These are phyloP conservation scores for Heliconius charithonia DNA, from an alignment of 2,888 invertebrate species.

Conservation along the genomic window DNA sequence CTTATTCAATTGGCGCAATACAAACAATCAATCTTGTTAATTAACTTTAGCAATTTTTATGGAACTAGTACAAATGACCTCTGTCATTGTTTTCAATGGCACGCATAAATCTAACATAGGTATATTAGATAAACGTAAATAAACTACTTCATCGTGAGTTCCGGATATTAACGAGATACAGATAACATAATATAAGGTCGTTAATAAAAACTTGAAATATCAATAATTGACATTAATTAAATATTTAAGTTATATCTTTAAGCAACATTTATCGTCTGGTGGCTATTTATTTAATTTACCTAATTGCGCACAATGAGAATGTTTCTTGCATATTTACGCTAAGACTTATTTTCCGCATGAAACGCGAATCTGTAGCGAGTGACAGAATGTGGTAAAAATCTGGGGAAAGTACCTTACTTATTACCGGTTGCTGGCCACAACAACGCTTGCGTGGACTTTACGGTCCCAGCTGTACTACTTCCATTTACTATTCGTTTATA, in stretches of 20 bases:
- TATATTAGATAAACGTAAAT: conserved; percentile 34
- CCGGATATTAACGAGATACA: conserved; percentile 48
- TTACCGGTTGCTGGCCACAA: too few relatives aligned
- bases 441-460: too few relatives aligned
- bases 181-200: conserved; percentile 19
- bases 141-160: conserved; percentile 49
- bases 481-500: too few relatives aligned
- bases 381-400: too few relatives aligned
- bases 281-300: too few relatives aligned
- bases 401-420: too few relatives aligned
- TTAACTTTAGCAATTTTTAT: conserved; percentile 37
- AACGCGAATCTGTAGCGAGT: too few relatives aligned
- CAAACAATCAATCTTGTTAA: not conserved
- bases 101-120: conserved; percentile 32
- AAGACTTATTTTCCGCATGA: too few relatives aligned
- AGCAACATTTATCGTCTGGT: too few relatives aligned
- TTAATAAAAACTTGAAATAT: conserved; percentile 17
- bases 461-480: too few relatives aligned
- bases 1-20: not conserved
- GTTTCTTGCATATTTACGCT: too few relatives aligned
- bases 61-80: conserved; percentile 35
- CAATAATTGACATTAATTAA: not conserved
- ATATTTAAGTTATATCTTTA: not conserved
- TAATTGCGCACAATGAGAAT: too few relatives aligned
- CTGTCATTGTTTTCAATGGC: conserved; percentile 39